Evolutionary conservation across 1,140 invertebrate species (phyloP).

Genomic region (Sinonovacula constricta): DNA sequence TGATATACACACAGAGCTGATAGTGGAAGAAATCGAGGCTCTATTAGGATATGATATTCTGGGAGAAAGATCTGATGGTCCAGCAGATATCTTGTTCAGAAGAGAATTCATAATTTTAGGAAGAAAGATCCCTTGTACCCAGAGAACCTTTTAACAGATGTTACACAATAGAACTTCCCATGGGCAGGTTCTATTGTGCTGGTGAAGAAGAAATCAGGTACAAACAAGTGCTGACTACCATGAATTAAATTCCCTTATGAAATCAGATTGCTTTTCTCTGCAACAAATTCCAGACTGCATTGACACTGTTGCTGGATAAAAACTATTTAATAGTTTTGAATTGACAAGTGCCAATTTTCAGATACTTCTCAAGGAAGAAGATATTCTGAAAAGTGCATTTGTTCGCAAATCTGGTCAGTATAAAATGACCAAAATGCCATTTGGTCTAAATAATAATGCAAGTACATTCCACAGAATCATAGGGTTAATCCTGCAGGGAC

Average conservation of each 20-base stretch:
- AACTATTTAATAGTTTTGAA: slow-evolving; percentile 48
- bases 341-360: slow-evolving; percentile 65
- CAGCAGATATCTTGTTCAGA: slow-evolving; percentile 25
- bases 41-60: slow-evolving; percentile 14
- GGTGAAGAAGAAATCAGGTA: slow-evolving; percentile 21
- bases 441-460: slow-evolving; percentile 2
- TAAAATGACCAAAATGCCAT: slow-evolving; percentile 46
- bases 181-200: slow-evolving; percentile 10
- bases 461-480: slow-evolving; percentile 41
- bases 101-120: slow-evolving; percentile 13
- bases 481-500: slow-evolving; percentile 38
- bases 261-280: slow-evolving; percentile 37
- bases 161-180: slow-evolving; percentile 8
- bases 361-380: too few relatives aligned
- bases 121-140: slow-evolving; percentile 4
- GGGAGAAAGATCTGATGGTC: neutral
- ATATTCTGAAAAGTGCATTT: slow-evolving; percentile 52
- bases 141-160: slow-evolving; percentile 38
- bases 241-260: slow-evolving; percentile 13
- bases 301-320: slow-evolving; percentile 41
- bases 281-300: slow-evolving; percentile 50
- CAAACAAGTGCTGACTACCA: slow-evolving; percentile 41
- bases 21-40: slow-evolving; percentile 24
- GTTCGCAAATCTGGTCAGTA: slow-evolving; percentile 29
- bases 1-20: slow-evolving; percentile 4